A percentile compares a stretch with the other conserved stretches of the same genome.
These are phyloP conservation scores for Eurois occulta DNA, from an alignment of 2,888 invertebrate species.

Conservation along the genomic window DNA sequence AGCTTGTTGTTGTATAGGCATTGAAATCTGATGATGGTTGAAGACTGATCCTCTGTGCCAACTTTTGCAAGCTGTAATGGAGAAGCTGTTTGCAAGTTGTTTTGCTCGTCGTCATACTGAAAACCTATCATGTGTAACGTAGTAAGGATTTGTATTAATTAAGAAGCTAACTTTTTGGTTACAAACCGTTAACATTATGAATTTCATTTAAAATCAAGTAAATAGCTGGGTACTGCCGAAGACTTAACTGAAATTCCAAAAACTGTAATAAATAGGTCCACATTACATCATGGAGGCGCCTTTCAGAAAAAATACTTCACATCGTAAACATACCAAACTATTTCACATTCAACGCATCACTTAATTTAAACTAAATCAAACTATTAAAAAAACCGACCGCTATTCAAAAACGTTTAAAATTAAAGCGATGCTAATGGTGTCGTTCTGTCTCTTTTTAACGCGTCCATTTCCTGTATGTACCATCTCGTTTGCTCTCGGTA, in stretches of 20 bases:
- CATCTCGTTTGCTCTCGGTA: slow-evolving; percentile 61
- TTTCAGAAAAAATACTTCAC: slow-evolving; percentile 21
- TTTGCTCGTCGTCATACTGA: neutral
- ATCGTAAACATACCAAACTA: slow-evolving; percentile 42
- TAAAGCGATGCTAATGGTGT: slow-evolving; percentile 69
- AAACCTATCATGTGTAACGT: neutral
- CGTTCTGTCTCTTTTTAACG: slow-evolving; percentile 60
- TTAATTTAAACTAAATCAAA: slow-evolving; percentile 71
- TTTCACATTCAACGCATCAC: slow-evolving; percentile 72
- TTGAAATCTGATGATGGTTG: slow-evolving; percentile 4
- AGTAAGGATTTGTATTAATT: neutral
- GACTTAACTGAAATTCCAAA: neutral
- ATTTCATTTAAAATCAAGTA: neutral
- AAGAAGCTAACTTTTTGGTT: neutral
- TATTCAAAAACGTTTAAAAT: slow-evolving; percentile 68
- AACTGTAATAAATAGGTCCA: neutral
- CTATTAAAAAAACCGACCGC: slow-evolving; percentile 70
- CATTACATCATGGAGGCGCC: slow-evolving; percentile 5
- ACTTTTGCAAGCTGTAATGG: neutral
- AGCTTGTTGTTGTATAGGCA: neutral
- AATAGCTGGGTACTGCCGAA: neutral
- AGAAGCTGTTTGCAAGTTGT: neutral
- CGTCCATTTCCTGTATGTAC: slow-evolving; percentile 26
- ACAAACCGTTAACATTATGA: neutral
- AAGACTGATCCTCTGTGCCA: neutral